Evolutionary conservation across 2,113 vertebrate genomes (phyloP).

Genomic region (Indicator indicator): DNA sequence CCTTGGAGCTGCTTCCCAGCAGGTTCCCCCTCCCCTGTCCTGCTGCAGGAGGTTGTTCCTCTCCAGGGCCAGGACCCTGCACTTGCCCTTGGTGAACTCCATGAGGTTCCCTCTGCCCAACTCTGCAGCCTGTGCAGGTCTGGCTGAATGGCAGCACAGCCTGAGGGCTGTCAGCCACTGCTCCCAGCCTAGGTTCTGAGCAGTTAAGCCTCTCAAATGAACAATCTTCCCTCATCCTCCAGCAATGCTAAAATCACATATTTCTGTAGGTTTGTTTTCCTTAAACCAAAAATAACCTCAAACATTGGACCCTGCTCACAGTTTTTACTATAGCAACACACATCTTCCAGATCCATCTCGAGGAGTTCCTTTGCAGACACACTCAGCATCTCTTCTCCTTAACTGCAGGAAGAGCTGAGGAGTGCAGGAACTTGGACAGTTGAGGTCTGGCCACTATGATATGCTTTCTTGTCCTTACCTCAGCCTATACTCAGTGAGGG

Average conservation of each 20-base stretch:
- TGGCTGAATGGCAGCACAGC: too few relatives aligned
- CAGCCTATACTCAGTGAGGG: not conserved
- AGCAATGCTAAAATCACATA: not conserved
- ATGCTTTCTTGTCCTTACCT: not conserved
- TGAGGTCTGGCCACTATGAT: too few relatives aligned
- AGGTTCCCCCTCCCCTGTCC: too few relatives aligned
- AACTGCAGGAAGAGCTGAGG: not conserved
- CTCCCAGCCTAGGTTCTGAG: not conserved
- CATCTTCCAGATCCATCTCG: not conserved
- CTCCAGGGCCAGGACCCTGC: too few relatives aligned
- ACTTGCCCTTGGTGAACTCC: too few relatives aligned
- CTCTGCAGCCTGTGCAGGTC: too few relatives aligned
- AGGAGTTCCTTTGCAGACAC: not conserved
- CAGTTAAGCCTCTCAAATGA: not conserved
- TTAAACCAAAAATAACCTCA: not conserved
- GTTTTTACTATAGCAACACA: not conserved
- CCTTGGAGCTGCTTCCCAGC: too few relatives aligned
- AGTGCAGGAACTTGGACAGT: not conserved
- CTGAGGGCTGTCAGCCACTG: too few relatives aligned
- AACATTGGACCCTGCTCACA: not conserved
- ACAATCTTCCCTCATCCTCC: not conserved
- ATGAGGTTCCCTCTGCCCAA: too few relatives aligned
- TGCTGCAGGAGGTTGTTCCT: too few relatives aligned
- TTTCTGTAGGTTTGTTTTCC: slow-evolving; percentile 14
- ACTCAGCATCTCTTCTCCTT: not conserved